These are phyloP conservation scores for Lutjanus erythropterus DNA, from an alignment of 2,113 vertebrate species.

Conservation along the genomic window DNA sequence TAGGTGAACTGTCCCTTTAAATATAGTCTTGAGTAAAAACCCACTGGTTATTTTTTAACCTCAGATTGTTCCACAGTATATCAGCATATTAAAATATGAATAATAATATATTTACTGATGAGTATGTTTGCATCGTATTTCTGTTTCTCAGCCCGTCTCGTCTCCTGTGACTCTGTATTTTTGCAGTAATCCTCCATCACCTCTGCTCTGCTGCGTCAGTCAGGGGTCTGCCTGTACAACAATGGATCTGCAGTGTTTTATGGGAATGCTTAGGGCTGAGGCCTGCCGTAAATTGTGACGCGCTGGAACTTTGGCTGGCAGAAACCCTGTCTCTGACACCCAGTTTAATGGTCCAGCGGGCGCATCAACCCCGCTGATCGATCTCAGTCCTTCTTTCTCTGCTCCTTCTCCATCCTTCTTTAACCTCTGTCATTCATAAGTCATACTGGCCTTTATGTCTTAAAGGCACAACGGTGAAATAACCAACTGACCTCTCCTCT, in stretches of 20 bases:
- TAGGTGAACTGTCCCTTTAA: no score
- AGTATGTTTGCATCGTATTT: neutral
- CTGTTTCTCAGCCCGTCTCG: no score
- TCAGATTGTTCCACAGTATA: no score
- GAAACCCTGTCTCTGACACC: constrained; percentile 65
- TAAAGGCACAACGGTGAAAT: constrained; percentile 56
- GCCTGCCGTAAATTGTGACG: constrained; percentile 58
- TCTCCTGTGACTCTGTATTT: neutral
- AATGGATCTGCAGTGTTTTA: constrained; percentile 51
- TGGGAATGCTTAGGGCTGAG: constrained; percentile 33
- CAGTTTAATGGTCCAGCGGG: constrained; percentile 70
- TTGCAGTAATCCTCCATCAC: constrained; percentile 35
- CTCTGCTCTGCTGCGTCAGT: constrained; percentile 31
- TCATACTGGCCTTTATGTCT: constrained; percentile 65
- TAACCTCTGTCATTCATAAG: constrained; percentile 67
- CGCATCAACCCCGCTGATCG: constrained; percentile 59
- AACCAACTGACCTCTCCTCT: constrained; percentile 53
- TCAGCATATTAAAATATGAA: neutral
- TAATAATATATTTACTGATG: neutral
- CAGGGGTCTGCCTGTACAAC: constrained; percentile 35
- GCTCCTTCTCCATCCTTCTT: constrained; percentile 70
- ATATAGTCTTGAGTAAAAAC: no score
- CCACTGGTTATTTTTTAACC: no score
- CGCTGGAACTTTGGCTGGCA: constrained; percentile 49
- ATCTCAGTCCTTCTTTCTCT: constrained; percentile 62